These are phyloP conservation scores for Pipa parva DNA, from an alignment of 2,113 vertebrate species.

Conservation along the genomic window DNA sequence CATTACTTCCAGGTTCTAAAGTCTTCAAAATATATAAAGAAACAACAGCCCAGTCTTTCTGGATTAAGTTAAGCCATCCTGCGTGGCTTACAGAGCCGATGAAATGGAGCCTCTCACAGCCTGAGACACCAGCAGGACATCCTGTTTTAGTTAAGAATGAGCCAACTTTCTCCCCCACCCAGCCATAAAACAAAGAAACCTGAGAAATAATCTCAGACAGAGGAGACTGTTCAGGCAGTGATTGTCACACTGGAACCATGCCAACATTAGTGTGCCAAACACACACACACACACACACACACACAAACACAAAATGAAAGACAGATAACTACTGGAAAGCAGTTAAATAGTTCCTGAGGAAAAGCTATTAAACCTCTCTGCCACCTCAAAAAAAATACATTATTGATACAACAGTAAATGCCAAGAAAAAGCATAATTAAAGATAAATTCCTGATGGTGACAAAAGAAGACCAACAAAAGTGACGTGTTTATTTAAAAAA, in stretches of 20 bases:
- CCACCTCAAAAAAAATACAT: background rate
- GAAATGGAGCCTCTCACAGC: conserved; percentile 54
- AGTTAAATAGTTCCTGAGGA: conserved; percentile 61
- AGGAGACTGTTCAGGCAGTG: conserved; percentile 69
- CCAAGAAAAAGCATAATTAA: too few relatives aligned
- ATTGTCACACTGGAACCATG: conserved; percentile 76
- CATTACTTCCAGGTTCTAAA: conserved; percentile 32
- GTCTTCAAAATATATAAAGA: conserved; percentile 58
- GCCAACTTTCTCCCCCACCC: conserved; percentile 54
- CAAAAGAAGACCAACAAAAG: too few relatives aligned
- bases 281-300: conserved; percentile 51
- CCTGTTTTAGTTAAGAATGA: conserved; percentile 76
- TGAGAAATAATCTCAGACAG: conserved; percentile 65
- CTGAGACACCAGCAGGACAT: conserved; percentile 68
- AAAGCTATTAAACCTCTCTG: conserved; percentile 60
- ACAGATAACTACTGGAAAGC: conserved; percentile 49
- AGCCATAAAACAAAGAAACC: conserved; percentile 68
- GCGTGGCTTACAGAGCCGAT: conserved; percentile 35
- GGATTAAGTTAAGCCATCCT: conserved; percentile 70
- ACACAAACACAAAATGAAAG: background rate
- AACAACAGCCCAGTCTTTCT: conserved; percentile 52
- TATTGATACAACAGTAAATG: too few relatives aligned
- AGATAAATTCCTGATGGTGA: too few relatives aligned
- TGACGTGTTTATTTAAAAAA: too few relatives aligned
- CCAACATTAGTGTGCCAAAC: conserved; percentile 56